Base-by-base conservation (phyloP, 2,113 vertebrate species). In the Anoura caudifer region DNA sequence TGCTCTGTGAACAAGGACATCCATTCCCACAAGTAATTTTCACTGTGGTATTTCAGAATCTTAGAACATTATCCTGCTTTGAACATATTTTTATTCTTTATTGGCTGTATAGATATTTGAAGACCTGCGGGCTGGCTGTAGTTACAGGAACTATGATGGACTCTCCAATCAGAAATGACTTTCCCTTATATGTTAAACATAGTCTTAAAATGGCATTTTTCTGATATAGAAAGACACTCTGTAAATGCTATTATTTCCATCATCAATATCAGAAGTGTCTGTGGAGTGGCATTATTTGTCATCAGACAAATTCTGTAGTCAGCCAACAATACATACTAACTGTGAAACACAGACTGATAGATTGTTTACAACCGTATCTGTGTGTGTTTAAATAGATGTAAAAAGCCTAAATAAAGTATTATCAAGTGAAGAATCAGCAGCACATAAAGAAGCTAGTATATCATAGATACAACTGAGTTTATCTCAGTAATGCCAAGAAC, bases 11-110 rank as follows among this genome's bases (percentile, higher is more conserved):
- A 75, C 45, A 87, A 90, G 56, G 38, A 92, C 43, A 80, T 83
- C 47, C 13, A 56, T 59, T 86, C 38, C 19, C n/a, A n/a, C 16
- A 86, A 96, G 92, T 75, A 95, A 81, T 72, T 69, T 89, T 90
- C 12, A n/a, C 8, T 43, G 6, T 80, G 33, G 2, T 79, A 63
- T 67, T 94, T 92, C 41, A 59, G 22, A 80, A 91, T 4, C n/a
- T 38, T 54, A 80, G 75, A 88, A 84, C 61, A 79, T 43, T 81
- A 72, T 89, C 38, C 10, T 94, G 31, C 69, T 75, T 65, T n/a
- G 2, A 41, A 84, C 65, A 96, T 92, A 56, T n/a, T 93, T 90
- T 73, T 59, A 52, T 93, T 82, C 31, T 85, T 56, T 76, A 4
- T 38, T 52, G 83, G 12, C 14, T 84, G 1, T 85, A 22, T 43